Conservation (phyloP, 2,113 vertebrate species). For the Megaleporinus macrocephalus region DNA sequence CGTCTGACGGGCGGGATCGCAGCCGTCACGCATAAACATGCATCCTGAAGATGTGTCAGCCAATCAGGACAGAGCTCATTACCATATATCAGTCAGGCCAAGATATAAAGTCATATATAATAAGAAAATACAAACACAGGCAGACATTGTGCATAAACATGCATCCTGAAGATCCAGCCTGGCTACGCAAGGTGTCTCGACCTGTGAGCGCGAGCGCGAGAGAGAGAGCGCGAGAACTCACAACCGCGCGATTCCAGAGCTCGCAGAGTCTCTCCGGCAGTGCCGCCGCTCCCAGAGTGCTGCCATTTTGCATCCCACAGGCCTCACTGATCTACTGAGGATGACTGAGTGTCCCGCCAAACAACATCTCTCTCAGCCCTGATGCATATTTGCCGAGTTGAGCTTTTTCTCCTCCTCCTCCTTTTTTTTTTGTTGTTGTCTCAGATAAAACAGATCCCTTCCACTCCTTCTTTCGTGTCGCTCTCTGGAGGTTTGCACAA, state of each 20-base stretch:
- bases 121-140: no score
- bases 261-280: neutral
- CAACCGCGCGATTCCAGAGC: no score
- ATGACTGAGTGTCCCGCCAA: neutral
- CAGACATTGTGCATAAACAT: neutral
- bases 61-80: no score
- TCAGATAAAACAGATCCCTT: neutral
- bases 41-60: neutral
- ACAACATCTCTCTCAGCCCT: neutral
- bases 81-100: no score
- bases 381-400: neutral
- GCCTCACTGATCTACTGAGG: neutral
- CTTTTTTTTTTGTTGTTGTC: no score
- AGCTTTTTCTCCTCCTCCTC: no score
- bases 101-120: no score
- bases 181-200: neutral
- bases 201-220: neutral
- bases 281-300: neutral
- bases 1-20: neutral
- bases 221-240: no score
- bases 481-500: conserved; percentile 48
- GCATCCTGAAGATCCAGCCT: neutral
- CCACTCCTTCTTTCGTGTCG: conserved; percentile 32
- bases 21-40: no score
- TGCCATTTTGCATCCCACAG: neutral